Base-by-base conservation (phyloP, 1,140 invertebrate species). In the Physella acuta region DNA sequence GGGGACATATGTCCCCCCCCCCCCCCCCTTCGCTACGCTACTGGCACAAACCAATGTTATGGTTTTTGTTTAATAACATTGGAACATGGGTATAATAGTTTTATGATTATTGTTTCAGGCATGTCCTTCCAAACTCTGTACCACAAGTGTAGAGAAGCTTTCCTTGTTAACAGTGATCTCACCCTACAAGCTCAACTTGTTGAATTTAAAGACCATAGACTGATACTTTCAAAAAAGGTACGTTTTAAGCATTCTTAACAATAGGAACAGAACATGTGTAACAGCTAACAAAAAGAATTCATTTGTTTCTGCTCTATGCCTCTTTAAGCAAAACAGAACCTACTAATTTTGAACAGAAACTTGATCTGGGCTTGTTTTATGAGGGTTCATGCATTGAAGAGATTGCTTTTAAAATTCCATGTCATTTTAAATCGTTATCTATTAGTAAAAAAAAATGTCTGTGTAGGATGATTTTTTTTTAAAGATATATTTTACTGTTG, bases 121-220 rank as follows among this genome's bases (percentile, higher is more conserved):
- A 90, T 97, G 85, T 85, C 92, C 0, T 95, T 96, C 78, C 92
- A 92, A 80, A 91, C 94, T 76, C 85, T 97, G 34, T 97, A 96
- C 81, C 89, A 89, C 58, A 87, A 89, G 75, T 93, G 93, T 72
- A 87, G 93, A 55, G 93, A 96, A 85, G 87, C 88, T 16, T 96
- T 97, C 84, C 83, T 96, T 1, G 94, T 95, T 0, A 96, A 92
- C 80, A 93, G 93, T 2, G 94, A 97, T 85, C 86, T 92, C 16
- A 93, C 92, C 0, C 82, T 98, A 36, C 87, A 93, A 72, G 90
- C 93, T 3, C 94, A 97, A 77, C 85, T 98, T 1, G 94, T 92
- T 0, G 95, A 98, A 87, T 98, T 97, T 83, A 86, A 92, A 55
- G 94, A 98, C 85, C 95, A 98, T 82, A 94, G 95, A 81, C 86